phyloP scores from a whole-genome alignment of 2,113 vertebrate species.

The Triplophysa dalaica region DNA sequence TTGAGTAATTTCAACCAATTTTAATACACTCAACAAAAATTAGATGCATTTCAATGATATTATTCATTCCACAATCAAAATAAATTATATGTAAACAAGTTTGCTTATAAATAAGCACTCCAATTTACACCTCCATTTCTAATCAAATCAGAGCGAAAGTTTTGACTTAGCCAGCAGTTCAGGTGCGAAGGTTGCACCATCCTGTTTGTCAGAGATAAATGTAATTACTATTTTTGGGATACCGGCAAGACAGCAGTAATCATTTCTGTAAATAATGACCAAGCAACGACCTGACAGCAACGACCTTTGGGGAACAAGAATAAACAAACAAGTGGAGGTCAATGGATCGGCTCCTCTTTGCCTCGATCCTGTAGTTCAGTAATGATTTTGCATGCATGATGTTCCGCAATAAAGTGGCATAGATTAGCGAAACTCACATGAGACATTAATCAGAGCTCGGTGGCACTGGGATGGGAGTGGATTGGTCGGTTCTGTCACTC shows the following conservation, averaged over 20 bases:
- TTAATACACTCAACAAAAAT: constrained; percentile 22
- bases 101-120: background rate
- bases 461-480: constrained; percentile 34
- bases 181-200: constrained; percentile 29
- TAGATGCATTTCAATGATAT: background rate
- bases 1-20: background rate
- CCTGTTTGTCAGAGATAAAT: constrained; percentile 36
- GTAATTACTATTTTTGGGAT: constrained; percentile 30
- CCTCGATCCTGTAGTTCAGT: constrained; percentile 15
- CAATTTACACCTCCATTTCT: constrained; percentile 11
- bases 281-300: constrained; percentile 37
- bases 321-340: constrained; percentile 47
- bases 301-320: constrained; percentile 42
- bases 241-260: constrained; percentile 24
- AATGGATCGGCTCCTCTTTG: constrained; percentile 25
- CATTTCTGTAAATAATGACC: constrained; percentile 52
- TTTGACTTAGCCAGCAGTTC: constrained; percentile 7
- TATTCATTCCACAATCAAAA: constrained; percentile 16
- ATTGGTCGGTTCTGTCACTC: constrained; percentile 39
- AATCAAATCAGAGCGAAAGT: constrained; percentile 6
- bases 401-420: constrained; percentile 45
- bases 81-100: constrained; percentile 5
- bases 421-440: constrained; percentile 51
- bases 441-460: constrained; percentile 56
- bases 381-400: constrained; percentile 51